Conservation (phyloP, 2,888 invertebrate genomes). For the Ametastegia equiseti region DNA sequence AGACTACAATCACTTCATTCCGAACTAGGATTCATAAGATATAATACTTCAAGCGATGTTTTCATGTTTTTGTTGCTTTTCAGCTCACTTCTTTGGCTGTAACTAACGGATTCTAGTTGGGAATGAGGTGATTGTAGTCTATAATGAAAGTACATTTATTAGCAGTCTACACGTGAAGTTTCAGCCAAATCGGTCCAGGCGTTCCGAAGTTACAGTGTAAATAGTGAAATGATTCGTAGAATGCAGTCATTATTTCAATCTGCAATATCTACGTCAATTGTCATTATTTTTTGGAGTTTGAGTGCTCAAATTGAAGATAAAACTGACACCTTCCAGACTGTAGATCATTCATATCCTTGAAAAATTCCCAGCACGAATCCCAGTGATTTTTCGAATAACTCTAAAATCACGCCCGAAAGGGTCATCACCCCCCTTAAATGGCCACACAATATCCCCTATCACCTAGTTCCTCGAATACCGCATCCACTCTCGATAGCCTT, state of each 20-base stretch:
- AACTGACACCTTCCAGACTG: neutral
- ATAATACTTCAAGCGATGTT: neutral
- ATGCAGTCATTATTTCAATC: slow-evolving; percentile 2
- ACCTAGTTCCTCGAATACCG: no score
- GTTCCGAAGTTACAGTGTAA: neutral
- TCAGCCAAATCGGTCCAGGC: slow-evolving; percentile 8
- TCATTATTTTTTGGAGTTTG: neutral
- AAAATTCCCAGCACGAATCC: neutral
- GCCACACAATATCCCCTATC: no score
- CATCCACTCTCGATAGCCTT: no score
- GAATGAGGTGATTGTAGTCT: neutral
- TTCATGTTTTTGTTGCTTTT: neutral
- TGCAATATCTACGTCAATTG: neutral
- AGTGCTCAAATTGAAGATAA: neutral
- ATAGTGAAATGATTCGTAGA: slow-evolving; percentile 1
- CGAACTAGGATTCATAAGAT: neutral
- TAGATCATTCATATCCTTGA: neutral
- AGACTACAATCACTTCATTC: neutral
- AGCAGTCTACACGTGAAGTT: neutral
- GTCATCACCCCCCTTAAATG: neutral
- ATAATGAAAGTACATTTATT: neutral
- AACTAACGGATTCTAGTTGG: neutral
- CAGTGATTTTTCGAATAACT: neutral
- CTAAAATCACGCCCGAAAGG: neutral
- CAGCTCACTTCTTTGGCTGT: neutral